Evolutionary conservation across 1,140 invertebrate genomes (phyloP), one percentile per base, ranked within the genome.

Genomic region (Eubasilissa regina): DNA sequence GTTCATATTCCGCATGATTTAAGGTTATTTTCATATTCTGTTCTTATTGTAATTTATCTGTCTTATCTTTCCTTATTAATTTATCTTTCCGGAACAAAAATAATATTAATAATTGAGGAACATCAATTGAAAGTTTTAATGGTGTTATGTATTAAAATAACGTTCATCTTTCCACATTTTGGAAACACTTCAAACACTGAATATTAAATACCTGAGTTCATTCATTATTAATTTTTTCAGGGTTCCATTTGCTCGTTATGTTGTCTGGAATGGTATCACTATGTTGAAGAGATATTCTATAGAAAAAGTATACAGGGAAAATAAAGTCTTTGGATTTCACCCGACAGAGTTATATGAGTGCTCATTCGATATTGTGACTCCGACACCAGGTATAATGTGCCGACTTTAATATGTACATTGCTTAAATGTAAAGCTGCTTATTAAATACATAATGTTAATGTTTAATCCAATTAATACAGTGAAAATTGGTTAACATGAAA

Each of bases 351-450:
- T 96, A 7, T 94, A 94, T 77, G 97, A 98, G 87, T 97, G 96
- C 88, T 95, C 95, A 3, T 98, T 98, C 88, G 97, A 99, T 86
- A 97, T 98, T 80, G 94, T 98, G 11, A 94, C 93, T 17, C 92
- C 95, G 3, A 92, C 87, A 60, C 87, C 89, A 78, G 91, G 92
- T 92, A 86, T 53, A 75, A 21, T 47, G 76, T 53, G 43, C 58
- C 7, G 0, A 68, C 55, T 58, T 19, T 0, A 35, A 35, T 35
- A 35, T 35, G 25, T 35, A n/a, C n/a, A n/a, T n/a, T n/a, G n/a
- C n/a, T n/a, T n/a, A n/a, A n/a, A n/a, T n/a, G n/a, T n/a, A n/a
- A n/a, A n/a, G n/a, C n/a, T n/a, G n/a, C n/a, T n/a, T n/a, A n/a
- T n/a, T n/a, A n/a, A n/a, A n/a, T n/a, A n/a, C n/a, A n/a, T n/a